A percentile compares a stretch with the other conserved stretches of the same genome.
Evolutionary conservation across 2,113 vertebrate species (phyloP).

Genomic region (Argyrosomus japonicus): DNA sequence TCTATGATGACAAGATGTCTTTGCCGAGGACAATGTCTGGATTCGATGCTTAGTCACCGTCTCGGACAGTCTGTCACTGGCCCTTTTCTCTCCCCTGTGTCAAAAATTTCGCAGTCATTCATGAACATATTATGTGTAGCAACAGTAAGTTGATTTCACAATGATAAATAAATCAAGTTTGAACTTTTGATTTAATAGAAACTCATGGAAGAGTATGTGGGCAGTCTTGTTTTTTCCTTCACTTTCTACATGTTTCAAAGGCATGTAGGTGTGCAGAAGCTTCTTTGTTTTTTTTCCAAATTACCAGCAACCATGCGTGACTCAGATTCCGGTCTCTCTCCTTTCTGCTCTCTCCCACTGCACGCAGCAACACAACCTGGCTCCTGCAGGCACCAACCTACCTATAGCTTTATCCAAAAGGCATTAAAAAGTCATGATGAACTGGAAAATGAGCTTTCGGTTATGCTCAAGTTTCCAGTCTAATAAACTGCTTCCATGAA

Average conservation of each 20-base stretch:
- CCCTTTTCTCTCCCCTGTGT: neutral
- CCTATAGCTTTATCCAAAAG: conserved; percentile 12
- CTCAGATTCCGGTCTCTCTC: conserved; percentile 40
- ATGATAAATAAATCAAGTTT: neutral
- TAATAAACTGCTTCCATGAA: neutral
- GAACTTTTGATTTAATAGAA: neutral
- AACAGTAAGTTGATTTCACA: neutral
- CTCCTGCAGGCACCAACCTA: conserved; percentile 10
- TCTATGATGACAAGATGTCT: conserved; percentile 52
- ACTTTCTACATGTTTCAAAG: neutral
- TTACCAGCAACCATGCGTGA: conserved; percentile 38
- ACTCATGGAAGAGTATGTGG: neutral
- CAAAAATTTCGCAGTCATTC: neutral
- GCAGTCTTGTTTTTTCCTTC: neutral
- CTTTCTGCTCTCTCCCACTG: neutral
- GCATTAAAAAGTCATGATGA: conserved; percentile 14
- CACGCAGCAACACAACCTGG: conserved; percentile 39
- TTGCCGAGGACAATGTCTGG: conserved; percentile 30
- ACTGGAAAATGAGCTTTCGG: neutral
- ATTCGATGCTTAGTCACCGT: conserved; percentile 16
- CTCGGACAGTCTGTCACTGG: neutral
- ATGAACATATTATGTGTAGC: neutral
- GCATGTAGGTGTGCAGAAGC: conserved; percentile 13
- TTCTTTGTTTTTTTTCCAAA: neutral
- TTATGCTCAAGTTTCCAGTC: conserved; percentile 6